Conservation (phyloP, 2,797 vertebrate genomes). For the Antrozous pallidus region DNA sequence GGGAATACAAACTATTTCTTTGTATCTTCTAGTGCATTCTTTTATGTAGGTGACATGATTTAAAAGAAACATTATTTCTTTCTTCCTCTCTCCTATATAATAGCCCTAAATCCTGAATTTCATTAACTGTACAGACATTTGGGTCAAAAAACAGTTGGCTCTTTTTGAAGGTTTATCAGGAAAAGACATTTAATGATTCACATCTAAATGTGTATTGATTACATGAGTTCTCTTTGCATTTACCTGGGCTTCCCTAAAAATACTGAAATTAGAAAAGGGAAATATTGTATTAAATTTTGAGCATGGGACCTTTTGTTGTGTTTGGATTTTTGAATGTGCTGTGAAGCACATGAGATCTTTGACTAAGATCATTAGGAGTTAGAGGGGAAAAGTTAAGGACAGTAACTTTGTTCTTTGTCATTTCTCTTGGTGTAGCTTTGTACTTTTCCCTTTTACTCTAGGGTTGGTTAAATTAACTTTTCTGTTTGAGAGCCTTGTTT, state of each 20-base stretch:
- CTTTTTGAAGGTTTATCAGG: not conserved
- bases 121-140: not conserved
- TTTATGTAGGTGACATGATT: not conserved
- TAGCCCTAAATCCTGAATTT: constrained; percentile 1
- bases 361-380: not conserved
- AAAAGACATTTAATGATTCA: constrained; percentile 18
- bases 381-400: not conserved
- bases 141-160: not conserved
- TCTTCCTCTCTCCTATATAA: not conserved
- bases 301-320: not conserved
- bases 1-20: not conserved
- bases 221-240: not conserved
- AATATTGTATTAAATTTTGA: constrained; percentile 12
- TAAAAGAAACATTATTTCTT: constrained; percentile 25
- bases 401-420: not conserved
- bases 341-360: not conserved
- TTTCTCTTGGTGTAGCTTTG: constrained; percentile 13
- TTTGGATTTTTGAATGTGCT: not conserved
- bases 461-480: constrained; percentile 6
- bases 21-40: not conserved
- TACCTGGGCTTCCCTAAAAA: not conserved
- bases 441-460: not conserved
- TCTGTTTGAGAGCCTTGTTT: not conserved
- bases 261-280: not conserved
- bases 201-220: not conserved